Evolutionary conservation across 2,113 vertebrate genomes (phyloP).

Genomic region (Nothocercus nigrocapillus): DNA sequence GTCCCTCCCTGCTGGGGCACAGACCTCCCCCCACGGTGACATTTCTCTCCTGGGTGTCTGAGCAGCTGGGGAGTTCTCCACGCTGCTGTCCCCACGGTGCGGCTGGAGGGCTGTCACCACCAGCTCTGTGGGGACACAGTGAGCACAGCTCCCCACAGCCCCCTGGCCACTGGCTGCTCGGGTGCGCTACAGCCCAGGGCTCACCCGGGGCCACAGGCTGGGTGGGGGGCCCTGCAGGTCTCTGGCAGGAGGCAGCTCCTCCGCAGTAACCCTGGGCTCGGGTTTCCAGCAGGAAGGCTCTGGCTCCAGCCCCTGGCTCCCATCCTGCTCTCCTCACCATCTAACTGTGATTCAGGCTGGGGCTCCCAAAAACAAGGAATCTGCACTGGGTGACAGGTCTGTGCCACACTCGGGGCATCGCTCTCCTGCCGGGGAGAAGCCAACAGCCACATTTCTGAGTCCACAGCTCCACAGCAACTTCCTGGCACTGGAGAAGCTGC

Average conservation of each 20-base stretch:
- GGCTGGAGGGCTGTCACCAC: background rate
- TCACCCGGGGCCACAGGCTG: too few relatives aligned
- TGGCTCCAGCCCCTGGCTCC: background rate
- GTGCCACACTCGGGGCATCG: fast-evolving
- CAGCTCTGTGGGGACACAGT: background rate
- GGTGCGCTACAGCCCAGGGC: too few relatives aligned
- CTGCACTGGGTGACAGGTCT: background rate
- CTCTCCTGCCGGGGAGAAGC: fast-evolving
- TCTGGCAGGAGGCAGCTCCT: background rate
- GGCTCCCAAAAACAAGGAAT: background rate
- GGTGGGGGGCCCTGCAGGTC: too few relatives aligned
- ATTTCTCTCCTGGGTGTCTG: background rate
- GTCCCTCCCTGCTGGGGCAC: background rate
- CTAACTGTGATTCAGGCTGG: background rate
- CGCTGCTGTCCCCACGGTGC: background rate
- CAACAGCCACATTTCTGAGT: background rate
- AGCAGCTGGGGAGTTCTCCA: fast-evolving
- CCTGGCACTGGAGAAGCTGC: background rate
- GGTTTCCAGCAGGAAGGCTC: background rate
- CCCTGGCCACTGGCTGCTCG: too few relatives aligned
- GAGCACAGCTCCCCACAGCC: background rate
- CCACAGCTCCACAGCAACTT: background rate
- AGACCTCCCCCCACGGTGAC: background rate
- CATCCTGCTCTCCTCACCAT: background rate
- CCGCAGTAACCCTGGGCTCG: background rate